Evolutionary conservation across 1,140 invertebrate genomes (phyloP), one percentile per base, ranked within the genome.

Genomic region (Akabosia matsudoensis): DNA sequence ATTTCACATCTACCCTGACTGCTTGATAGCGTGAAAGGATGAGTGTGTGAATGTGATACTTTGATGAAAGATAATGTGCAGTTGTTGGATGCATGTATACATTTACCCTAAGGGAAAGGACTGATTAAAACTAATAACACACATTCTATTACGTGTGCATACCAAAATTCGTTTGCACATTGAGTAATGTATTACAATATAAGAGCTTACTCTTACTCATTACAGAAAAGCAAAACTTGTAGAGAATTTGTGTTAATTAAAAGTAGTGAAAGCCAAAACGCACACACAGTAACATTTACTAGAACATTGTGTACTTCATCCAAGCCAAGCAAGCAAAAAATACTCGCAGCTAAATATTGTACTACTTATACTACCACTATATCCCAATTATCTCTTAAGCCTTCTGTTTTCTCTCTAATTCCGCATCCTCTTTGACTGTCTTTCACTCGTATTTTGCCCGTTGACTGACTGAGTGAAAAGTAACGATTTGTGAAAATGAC

Each of bases 401-500:
- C 18, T 18, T 45, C 37, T 45, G 37, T 45, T 45, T 45, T 45
- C 37, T 45, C 37, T 45, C 18, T 45, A 7, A 10, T 18, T 45
- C 37, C 18, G 7, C 18, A 7, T 45, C 37, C 14, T n/a, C 54
- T 61, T 61, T 61, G n/a, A 7, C 18, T 10, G 7, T 45, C 37
- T 45, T 18, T 45, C 37, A 18, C 37, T 45, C 37, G 18, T 18
- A 10, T 45, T 45, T 45, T 18, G 37, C 54, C 24, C 54, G 22
- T 56, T 4, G 14, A 22, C 54, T 56, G 22, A 10, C 10, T 56
- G 61, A 67, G 24, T 67, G 61, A 67, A 67, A 67, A 67, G 61
- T 7, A 67, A 31, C 31, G 61, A 67, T 67, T 67, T 67, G 61
- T 67, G 28, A 31, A 67, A 67, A 67, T 67, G 24, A 31, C 61